Conservation (phyloP, 2,888 invertebrate genomes). For the Mantis religiosa region DNA sequence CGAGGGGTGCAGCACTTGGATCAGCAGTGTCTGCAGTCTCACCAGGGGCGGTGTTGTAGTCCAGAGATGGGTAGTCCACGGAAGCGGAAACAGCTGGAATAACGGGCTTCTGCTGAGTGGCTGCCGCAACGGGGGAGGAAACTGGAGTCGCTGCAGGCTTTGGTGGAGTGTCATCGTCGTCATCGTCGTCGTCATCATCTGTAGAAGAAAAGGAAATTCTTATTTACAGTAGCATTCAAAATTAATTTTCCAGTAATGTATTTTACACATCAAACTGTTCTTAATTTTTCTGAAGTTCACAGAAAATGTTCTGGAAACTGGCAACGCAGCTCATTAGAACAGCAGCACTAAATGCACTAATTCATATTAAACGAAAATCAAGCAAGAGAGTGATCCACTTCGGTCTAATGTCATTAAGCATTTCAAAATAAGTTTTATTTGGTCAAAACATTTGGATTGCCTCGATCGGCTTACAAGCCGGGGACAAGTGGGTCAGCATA, state of each 20-base stretch:
- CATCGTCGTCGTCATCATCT: slow-evolving; percentile 57
- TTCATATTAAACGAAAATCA: too few relatives aligned
- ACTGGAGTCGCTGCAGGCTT: slow-evolving; percentile 44
- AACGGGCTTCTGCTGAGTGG: slow-evolving; percentile 42
- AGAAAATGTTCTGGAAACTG: too few relatives aligned
- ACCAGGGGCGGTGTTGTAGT: slow-evolving; percentile 20
- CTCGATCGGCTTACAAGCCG: too few relatives aligned
- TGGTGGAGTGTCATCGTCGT: slow-evolving; percentile 46
- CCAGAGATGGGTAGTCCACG: background rate
- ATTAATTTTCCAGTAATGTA: background rate
- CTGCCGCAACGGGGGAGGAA: slow-evolving; percentile 33
- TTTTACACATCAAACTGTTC: too few relatives aligned
- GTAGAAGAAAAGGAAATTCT: slow-evolving; percentile 37
- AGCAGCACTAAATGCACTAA: too few relatives aligned
- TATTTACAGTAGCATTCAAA: background rate
- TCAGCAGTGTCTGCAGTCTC: slow-evolving; percentile 19
- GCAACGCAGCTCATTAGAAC: too few relatives aligned
- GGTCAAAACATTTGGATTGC: too few relatives aligned
- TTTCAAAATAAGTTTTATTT: too few relatives aligned
- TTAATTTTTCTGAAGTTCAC: too few relatives aligned
- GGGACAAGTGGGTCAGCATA: too few relatives aligned
- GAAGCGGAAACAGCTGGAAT: slow-evolving; percentile 32
- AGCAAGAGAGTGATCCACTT: too few relatives aligned
- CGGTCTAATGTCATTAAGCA: too few relatives aligned
- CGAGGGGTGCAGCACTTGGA: background rate